Percentiles rank a stretch among this genome's conserved stretches.
These are phyloP conservation scores for Cercocebus atys DNA, from an alignment of 2,113 vertebrate species.

Conservation along the genomic window DNA sequence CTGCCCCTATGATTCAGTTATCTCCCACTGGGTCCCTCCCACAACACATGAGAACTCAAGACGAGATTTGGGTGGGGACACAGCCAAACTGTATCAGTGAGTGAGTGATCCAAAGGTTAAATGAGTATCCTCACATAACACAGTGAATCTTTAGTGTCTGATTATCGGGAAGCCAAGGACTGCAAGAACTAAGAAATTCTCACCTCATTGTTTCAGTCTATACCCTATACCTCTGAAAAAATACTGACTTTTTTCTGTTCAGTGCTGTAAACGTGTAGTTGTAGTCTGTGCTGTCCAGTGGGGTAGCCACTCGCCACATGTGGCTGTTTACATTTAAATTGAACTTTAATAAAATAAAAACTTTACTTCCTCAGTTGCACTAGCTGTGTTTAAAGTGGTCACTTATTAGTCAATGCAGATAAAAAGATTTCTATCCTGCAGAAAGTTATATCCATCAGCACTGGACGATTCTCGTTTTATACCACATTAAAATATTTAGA, in stretches of 20 bases:
- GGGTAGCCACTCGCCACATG: background rate
- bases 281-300: accelerated
- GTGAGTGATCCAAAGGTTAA: background rate
- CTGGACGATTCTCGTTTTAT: background rate
- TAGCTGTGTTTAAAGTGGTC: background rate
- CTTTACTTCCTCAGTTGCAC: background rate
- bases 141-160: background rate
- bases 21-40: too few relatives aligned
- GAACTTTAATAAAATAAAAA: background rate
- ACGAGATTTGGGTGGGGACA: too few relatives aligned
- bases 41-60: too few relatives aligned
- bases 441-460: background rate
- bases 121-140: background rate
- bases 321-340: background rate
- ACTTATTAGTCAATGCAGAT: background rate
- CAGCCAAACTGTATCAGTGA: background rate
- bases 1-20: too few relatives aligned
- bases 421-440: background rate
- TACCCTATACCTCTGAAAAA: background rate
- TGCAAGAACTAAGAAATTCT: background rate
- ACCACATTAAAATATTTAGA: background rate
- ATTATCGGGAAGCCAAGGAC: background rate
- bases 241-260: background rate
- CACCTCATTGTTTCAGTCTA: background rate
- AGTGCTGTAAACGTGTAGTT: background rate